Evolutionary conservation across 2,797 vertebrate genomes (phyloP).

Genomic region (Furcifer pardalis): DNA sequence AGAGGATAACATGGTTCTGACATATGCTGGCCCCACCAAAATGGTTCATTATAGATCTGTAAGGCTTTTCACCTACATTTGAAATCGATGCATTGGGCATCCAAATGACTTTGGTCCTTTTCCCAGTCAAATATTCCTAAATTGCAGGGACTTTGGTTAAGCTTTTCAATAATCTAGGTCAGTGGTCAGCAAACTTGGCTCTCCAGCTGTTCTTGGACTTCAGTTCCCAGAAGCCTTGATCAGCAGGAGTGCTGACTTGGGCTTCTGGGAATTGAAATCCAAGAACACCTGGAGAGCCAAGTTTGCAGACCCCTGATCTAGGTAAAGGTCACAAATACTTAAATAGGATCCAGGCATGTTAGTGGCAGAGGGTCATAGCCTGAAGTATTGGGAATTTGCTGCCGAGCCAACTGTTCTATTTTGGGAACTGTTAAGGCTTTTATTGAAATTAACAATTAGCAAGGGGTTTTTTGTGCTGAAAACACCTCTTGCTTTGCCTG

Average conservation of each 20-base stretch:
- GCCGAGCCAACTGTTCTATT: conserved; percentile 24
- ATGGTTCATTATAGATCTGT: neutral
- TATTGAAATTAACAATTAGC: conserved; percentile 27
- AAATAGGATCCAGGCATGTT: conserved; percentile 10
- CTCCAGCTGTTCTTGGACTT: too few relatives aligned
- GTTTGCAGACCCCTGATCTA: too few relatives aligned
- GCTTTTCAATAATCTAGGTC: neutral
- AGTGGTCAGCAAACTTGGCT: too few relatives aligned
- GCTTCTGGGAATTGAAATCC: too few relatives aligned
- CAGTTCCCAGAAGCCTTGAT: too few relatives aligned
- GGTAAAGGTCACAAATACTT: too few relatives aligned
- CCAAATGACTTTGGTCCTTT: neutral
- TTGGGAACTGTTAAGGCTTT: conserved; percentile 10
- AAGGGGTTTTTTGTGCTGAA: conserved; percentile 4
- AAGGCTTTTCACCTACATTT: neutral
- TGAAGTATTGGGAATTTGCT: neutral
- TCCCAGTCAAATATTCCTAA: neutral
- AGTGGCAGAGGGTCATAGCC: neutral
- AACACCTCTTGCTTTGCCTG: neutral
- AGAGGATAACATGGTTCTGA: neutral
- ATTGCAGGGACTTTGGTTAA: neutral
- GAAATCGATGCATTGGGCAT: neutral
- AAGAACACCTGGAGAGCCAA: too few relatives aligned
- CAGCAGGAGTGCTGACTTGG: too few relatives aligned
- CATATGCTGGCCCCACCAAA: neutral